These are phyloP conservation scores for Patella ulyssiponensis DNA, from an alignment of 2,888 invertebrate genomes.

Conservation along the genomic window DNA sequence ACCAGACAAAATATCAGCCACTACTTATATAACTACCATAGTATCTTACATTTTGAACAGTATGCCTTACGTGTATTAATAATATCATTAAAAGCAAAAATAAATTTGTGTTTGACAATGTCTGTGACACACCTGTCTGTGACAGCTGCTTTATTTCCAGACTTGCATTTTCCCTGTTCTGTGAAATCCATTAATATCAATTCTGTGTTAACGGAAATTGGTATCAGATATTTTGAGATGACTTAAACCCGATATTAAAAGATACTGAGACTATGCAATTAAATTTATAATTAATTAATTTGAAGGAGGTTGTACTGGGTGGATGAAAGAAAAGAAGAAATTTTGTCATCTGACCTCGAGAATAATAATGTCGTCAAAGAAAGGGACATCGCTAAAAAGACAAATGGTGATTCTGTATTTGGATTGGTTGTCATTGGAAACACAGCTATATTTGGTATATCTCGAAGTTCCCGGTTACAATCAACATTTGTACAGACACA, in stretches of 20 bases:
- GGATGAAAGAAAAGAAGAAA: conserved; percentile 55
- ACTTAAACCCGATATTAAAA: no score
- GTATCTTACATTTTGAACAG: no score
- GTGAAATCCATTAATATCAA: background rate
- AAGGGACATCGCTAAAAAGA: conserved; percentile 42
- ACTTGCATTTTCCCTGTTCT: background rate
- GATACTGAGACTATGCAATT: no score
- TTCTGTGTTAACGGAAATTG: no score
- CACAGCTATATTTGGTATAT: conserved; percentile 59
- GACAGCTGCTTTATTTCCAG: no score
- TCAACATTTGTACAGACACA: conserved; percentile 49
- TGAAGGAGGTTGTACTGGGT: conserved; percentile 64
- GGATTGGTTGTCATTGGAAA: conserved; percentile 61
- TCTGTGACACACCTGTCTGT: no score
- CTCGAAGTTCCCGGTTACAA: conserved; percentile 50
- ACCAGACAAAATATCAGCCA: no score
- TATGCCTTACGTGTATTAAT: no score
- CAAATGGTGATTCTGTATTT: conserved; percentile 50
- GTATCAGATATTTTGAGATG: no score
- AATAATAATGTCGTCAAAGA: conserved; percentile 50
- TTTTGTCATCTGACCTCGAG: conserved; percentile 56
- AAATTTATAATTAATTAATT: background rate
- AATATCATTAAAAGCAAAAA: no score
- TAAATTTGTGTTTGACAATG: no score
- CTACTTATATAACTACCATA: no score